Base-by-base conservation (phyloP, 2,797 vertebrate species). In the Rhinella marina region DNA sequence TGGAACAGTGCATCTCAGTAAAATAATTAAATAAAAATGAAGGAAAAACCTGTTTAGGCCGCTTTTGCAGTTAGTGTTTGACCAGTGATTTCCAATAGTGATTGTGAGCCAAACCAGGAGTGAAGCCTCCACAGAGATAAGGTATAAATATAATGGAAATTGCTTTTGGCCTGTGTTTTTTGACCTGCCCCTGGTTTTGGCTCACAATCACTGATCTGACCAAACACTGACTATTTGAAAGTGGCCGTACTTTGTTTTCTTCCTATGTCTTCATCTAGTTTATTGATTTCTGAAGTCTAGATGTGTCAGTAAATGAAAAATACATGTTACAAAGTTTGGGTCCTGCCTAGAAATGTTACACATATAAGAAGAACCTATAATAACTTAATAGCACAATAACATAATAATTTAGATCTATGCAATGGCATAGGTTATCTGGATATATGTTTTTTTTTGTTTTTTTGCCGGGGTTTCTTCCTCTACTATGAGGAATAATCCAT, bases 401-500 rank as follows among this genome's bases (percentile, higher is more conserved):
- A 62, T 27, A 68, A 68, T 68, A 27, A 68, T n/a, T 27, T 68
- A 29, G 27, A 68, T 14, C 25, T 25, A 29, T 68, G 64, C 27
- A 9, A 23, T 48, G 41, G 21, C 41, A 50, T 52, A 21, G 52
- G 76, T 56, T 78, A n/a, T n/a, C 52, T 27, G 52, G 16, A 56
- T 56, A 14, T 13, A 12, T 16, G 21, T 54, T 19, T 52, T 41
- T 50, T 23, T 16, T 54, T 77, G 29, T 27, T 25, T 78, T 79
- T 27, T 27, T 29, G 66, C 13, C 1, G 3, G 27, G 68, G 27
- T 54, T 79, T 79, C 16, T 11, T 79, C 11, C 52, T 59, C 70
- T 84, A 76, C 23, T 76, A 27, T 32, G 59, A 72, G 23, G 73
- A 76, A 75, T 61, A 84, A 62, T 75, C 19, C 23, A 57, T 57